Percentiles rank a stretch among this genome's conserved stretches.
Conservation (phyloP, 2,888 invertebrate species). For the Xanthia icteritia region DNA sequence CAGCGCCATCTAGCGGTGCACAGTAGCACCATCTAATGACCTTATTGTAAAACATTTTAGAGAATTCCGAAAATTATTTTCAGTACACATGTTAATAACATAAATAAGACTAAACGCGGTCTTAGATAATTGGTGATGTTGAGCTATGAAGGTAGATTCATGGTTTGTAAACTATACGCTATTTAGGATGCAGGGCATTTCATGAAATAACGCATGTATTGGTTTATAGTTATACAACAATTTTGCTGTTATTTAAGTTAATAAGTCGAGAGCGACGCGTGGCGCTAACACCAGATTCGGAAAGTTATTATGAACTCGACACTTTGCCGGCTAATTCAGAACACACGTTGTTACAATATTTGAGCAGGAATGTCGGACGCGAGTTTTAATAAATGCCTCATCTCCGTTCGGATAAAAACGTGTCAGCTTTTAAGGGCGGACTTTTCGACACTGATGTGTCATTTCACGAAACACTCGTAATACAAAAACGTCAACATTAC, state of each 20-base stretch:
- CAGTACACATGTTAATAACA: background rate
- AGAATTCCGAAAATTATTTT: no score
- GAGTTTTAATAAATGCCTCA: constrained; percentile 62
- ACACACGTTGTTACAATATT: constrained; percentile 74
- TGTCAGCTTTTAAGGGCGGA: constrained; percentile 30
- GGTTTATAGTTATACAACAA: constrained; percentile 32
- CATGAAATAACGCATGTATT: constrained; percentile 29
- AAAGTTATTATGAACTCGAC: constrained; percentile 70
- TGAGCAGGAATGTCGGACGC: constrained; percentile 66
- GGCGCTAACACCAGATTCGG: constrained; percentile 45
- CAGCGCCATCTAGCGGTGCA: no score
- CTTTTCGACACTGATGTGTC: constrained; percentile 34
- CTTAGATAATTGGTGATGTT: background rate
- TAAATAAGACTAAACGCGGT: background rate
- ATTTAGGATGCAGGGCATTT: constrained; percentile 21
- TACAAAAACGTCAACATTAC: constrained; percentile 42
- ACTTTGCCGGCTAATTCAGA: constrained; percentile 65
- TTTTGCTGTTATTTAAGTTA: constrained; percentile 44
- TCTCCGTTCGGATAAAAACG: constrained; percentile 47
- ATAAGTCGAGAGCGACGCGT: constrained; percentile 29
- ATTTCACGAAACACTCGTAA: constrained; percentile 34
- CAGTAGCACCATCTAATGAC: no score
- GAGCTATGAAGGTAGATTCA: no score
- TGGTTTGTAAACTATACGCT: constrained; percentile 17
- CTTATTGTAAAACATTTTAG: no score